These are phyloP conservation scores for Drosophila saltans DNA, from an alignment of 1,140 invertebrate genomes.

Conservation along the genomic window DNA sequence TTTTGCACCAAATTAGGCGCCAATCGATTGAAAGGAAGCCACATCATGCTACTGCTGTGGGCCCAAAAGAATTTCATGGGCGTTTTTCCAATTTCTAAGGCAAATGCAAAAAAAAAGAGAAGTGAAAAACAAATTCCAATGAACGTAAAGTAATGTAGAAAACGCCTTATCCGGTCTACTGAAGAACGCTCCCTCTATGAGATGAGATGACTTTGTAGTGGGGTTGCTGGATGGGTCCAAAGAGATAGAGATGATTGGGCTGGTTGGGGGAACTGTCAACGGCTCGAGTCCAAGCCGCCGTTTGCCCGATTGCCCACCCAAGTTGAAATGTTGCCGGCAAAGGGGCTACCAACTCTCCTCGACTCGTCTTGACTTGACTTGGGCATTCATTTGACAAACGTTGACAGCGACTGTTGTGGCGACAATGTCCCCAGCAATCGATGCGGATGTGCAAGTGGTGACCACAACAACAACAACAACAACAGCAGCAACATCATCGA, in stretches of 20 bases:
- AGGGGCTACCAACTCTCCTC: conserved; percentile 30
- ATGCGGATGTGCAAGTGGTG: conserved; percentile 25
- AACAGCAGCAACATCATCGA: conserved; percentile 17
- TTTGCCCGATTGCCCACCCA: conserved; percentile 58
- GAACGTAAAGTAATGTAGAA: conserved; percentile 70
- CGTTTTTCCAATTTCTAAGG: conserved; percentile 76
- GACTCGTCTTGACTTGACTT: conserved; percentile 9
- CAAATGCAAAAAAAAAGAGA: conserved; percentile 14
- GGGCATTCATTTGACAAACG: conserved; percentile 74
- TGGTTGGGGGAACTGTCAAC: conserved; percentile 63
- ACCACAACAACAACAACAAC: conserved; percentile 26
- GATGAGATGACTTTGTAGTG: conserved; percentile 40
- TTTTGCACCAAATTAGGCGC: conserved; percentile 79
- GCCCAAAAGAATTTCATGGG: conserved; percentile 70
- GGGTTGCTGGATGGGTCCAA: background rate
- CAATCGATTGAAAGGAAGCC: conserved; percentile 63
- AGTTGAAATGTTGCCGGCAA: conserved; percentile 47
- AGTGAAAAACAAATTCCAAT: conserved; percentile 40
- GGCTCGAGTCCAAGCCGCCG: conserved; percentile 39
- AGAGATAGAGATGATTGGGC: conserved; percentile 5
- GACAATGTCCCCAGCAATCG: conserved; percentile 57
- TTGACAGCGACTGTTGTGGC: conserved; percentile 74
- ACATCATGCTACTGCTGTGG: conserved; percentile 29
- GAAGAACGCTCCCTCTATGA: conserved; percentile 7
- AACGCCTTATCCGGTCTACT: conserved; percentile 74